phyloP scores from a whole-genome alignment of 2,113 vertebrate genomes.

The Lamprologus sp. region DNA sequence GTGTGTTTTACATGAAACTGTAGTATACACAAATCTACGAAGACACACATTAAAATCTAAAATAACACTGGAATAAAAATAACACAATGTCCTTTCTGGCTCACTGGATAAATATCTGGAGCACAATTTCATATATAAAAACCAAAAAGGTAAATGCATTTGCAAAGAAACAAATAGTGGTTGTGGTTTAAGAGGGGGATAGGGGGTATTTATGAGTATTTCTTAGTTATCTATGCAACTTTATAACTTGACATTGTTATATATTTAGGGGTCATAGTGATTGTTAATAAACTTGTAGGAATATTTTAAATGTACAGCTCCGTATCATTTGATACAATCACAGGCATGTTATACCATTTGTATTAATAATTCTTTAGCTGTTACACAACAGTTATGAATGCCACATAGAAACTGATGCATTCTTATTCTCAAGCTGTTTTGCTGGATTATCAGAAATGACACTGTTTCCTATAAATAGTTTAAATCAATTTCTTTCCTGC shows the following conservation, averaged over 20 bases:
- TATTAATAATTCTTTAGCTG: neutral
- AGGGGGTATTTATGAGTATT: neutral
- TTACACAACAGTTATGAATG: neutral
- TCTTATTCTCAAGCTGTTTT: neutral
- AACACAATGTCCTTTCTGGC: neutral
- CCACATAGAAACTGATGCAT: neutral
- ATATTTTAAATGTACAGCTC: neutral
- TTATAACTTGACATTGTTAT: fast-evolving
- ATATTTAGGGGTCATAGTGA: neutral
- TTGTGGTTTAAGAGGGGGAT: neutral
- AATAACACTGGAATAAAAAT: neutral
- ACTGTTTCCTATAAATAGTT: neutral
- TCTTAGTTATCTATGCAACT: neutral
- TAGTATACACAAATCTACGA: fast-evolving
- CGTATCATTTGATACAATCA: neutral
- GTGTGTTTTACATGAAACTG: neutral
- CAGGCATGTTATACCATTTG: fast-evolving
- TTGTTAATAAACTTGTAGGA: neutral
- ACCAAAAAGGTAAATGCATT: neutral
- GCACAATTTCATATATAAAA: neutral
- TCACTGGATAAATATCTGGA: neutral
- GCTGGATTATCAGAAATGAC: neutral
- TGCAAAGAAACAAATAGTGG: neutral
- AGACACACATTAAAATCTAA: neutral
- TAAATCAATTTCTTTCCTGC: neutral